Evolutionary conservation across 2,797 vertebrate genomes (phyloP).

Genomic region (Podarcis lilfordi): DNA sequence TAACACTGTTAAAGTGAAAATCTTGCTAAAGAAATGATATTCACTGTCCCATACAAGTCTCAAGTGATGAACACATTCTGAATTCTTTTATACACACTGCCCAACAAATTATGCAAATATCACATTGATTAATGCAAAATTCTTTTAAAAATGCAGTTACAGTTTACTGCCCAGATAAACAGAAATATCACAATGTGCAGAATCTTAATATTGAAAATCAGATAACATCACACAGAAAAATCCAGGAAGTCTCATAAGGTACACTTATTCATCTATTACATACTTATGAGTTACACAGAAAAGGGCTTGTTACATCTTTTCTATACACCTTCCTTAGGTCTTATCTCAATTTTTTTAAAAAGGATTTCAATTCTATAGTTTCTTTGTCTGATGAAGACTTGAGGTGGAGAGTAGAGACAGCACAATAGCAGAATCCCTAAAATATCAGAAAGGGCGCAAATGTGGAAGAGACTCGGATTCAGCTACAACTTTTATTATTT

Average conservation of each 20-base stretch:
- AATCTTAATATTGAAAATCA: not conserved
- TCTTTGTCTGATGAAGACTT: not conserved
- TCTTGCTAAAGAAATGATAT: not conserved
- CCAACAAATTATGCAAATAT: conserved; percentile 35
- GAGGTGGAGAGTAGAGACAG: not conserved
- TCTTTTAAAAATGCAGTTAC: conserved; percentile 55
- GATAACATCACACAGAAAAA: not conserved
- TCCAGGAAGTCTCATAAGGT: not conserved
- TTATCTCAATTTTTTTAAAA: not conserved
- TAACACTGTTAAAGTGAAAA: conserved; percentile 8
- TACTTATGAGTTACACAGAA: not conserved
- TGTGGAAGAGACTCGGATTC: not conserved
- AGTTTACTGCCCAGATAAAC: not conserved
- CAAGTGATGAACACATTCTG: not conserved
- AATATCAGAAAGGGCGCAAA: not conserved
- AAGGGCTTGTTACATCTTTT: not conserved
- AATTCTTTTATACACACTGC: conserved; percentile 52
- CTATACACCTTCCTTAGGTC: not conserved
- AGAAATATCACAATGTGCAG: not conserved
- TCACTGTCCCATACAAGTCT: not conserved
- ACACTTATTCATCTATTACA: not conserved
- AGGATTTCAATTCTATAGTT: not conserved
- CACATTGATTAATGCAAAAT: conserved; percentile 61
- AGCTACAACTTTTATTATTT: not conserved
- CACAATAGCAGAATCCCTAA: not conserved